Conservation (phyloP, 2,113 vertebrate species). For the Lichenostomus cassidix region DNA sequence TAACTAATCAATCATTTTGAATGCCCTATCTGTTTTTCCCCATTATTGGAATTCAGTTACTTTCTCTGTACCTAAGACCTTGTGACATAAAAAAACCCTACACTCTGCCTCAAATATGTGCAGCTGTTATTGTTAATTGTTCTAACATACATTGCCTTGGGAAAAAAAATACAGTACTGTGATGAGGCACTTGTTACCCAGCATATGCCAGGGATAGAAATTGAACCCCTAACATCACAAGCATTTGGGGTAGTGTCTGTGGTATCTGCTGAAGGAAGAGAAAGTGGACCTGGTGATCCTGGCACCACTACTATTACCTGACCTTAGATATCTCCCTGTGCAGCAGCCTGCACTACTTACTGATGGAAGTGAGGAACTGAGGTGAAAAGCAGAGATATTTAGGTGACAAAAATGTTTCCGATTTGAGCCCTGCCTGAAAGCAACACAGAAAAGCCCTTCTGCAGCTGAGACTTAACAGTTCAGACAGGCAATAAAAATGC, state of each 20-base stretch:
- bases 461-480: not conserved
- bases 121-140: not conserved
- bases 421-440: not conserved
- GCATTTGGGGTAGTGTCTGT: not conserved
- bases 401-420: not conserved
- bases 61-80: not conserved
- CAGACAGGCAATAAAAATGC: not conserved
- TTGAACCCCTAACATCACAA: fast-evolving
- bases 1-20: not conserved
- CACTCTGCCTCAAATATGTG: not conserved
- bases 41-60: not conserved
- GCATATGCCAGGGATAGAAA: not conserved
- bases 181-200: not conserved
- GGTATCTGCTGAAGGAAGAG: not conserved
- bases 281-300: not conserved
- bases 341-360: not conserved
- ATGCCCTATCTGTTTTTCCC: not conserved
- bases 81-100: not conserved
- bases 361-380: not conserved
- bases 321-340: not conserved
- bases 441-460: not conserved
- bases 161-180: not conserved
- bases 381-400: not conserved
- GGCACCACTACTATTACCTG: not conserved
- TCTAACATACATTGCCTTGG: not conserved